Conservation (phyloP, 2,113 vertebrate genomes). For the Orthochromis indermauri region DNA sequence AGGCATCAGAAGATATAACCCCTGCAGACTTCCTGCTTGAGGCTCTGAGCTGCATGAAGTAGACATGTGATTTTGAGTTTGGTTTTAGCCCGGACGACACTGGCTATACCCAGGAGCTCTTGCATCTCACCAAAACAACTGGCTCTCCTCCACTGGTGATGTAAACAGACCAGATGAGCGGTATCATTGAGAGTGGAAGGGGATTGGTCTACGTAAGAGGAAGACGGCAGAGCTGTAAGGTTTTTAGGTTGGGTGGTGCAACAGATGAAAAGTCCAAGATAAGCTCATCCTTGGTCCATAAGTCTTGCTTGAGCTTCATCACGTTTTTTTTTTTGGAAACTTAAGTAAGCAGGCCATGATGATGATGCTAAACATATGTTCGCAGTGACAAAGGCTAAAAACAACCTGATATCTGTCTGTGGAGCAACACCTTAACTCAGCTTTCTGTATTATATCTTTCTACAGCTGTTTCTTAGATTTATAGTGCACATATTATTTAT, state of each 20-base stretch:
- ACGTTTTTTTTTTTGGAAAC: not conserved
- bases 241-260: not conserved
- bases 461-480: not conserved
- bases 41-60: not conserved
- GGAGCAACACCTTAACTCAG: not conserved
- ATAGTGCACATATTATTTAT: not conserved
- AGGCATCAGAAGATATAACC: not conserved
- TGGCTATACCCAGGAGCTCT: not conserved
- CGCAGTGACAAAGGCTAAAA: not conserved
- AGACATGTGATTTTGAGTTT: not conserved
- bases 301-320: not conserved
- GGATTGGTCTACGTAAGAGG: not conserved
- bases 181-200: not conserved
- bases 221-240: not conserved
- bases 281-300: not conserved
- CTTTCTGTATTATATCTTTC: not conserved
- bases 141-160: not conserved
- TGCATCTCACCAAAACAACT: not conserved
- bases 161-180: not conserved
- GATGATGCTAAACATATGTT: not conserved
- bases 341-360: not conserved
- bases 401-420: not conserved
- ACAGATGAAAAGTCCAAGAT: not conserved
- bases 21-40: not conserved
- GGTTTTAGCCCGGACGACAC: not conserved